These are phyloP conservation scores for Hyposoter didymator DNA, from an alignment of 2,888 invertebrate species.

Conservation along the genomic window DNA sequence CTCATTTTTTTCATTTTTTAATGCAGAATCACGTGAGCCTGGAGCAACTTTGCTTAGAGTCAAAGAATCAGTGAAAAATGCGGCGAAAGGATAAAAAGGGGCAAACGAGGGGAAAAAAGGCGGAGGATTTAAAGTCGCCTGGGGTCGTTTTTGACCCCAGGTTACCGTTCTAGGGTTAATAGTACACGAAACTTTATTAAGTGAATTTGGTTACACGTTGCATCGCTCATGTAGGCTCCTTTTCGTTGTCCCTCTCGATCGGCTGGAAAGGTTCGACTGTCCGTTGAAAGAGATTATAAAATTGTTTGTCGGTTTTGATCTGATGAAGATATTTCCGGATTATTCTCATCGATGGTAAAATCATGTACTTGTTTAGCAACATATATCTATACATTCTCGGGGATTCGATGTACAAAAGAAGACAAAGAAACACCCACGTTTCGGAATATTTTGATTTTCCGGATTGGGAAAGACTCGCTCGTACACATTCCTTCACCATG, in stretches of 20 bases:
- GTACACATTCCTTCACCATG: constrained; percentile 77
- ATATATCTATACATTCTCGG: constrained; percentile 76
- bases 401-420: constrained; percentile 76
- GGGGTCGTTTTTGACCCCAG: too few species aligned
- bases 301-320: constrained; percentile 75
- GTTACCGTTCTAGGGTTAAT: too few species aligned
- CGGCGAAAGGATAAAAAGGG: too few species aligned
- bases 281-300: constrained; percentile 75
- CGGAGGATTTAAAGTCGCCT: too few species aligned
- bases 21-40: too few species aligned
- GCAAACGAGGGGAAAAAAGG: too few species aligned
- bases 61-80: too few species aligned
- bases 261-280: constrained; percentile 75
- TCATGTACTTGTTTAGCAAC: constrained; percentile 74
- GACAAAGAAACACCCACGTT: constrained; percentile 76
- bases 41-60: too few species aligned
- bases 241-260: constrained; percentile 63
- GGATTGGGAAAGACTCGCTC: constrained; percentile 68
- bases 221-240: constrained; percentile 65
- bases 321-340: constrained; percentile 75
- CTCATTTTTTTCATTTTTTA: too few species aligned
- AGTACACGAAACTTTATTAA: constrained; percentile 22
- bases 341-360: constrained; percentile 73
- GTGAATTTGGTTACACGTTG: background rate
- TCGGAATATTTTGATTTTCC: constrained; percentile 72